These are phyloP conservation scores for Chymomyza fuscimana DNA, from an alignment of 2,888 invertebrate genomes.

Conservation along the genomic window DNA sequence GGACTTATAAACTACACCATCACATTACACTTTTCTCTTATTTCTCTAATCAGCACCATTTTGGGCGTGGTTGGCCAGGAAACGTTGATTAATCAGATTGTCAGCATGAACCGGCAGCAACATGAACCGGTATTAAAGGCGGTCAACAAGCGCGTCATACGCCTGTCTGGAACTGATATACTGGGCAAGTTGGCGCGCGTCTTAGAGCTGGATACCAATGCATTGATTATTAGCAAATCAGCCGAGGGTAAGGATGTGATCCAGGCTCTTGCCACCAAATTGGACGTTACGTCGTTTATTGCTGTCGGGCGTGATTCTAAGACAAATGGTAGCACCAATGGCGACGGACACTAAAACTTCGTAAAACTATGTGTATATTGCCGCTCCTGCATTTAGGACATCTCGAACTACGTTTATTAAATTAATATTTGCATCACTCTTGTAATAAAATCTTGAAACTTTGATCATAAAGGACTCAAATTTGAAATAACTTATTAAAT, in stretches of 20 bases:
- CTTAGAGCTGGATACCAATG: conserved; percentile 89
- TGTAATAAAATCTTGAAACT: background rate
- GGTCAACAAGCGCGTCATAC: conserved; percentile 86
- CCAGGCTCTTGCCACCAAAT: conserved; percentile 85
- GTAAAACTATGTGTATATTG: background rate
- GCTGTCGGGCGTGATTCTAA: conserved; percentile 52
- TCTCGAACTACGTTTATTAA: background rate
- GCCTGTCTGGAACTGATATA: conserved; percentile 84
- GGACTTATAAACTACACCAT: background rate
- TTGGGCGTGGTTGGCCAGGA: conserved; percentile 69
- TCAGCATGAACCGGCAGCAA: conserved; percentile 67
- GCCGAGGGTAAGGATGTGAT: conserved; percentile 82
- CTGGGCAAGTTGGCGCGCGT: conserved; percentile 89
- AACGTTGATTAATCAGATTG: conserved; percentile 71
- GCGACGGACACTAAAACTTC: conserved; percentile 27
- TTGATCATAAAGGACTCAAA: background rate
- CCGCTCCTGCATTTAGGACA: background rate
- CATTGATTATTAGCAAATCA: conserved; percentile 81
- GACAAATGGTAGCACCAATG: conserved; percentile 47
- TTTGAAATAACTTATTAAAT: too few species aligned
- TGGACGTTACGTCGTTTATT: conserved; percentile 85
- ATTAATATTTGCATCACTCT: background rate
- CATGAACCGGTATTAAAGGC: conserved; percentile 83
- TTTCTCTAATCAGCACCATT: conserved; percentile 45
- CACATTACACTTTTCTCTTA: background rate